Conservation (phyloP, 2,888 invertebrate species). For the Pocota personata region DNA sequence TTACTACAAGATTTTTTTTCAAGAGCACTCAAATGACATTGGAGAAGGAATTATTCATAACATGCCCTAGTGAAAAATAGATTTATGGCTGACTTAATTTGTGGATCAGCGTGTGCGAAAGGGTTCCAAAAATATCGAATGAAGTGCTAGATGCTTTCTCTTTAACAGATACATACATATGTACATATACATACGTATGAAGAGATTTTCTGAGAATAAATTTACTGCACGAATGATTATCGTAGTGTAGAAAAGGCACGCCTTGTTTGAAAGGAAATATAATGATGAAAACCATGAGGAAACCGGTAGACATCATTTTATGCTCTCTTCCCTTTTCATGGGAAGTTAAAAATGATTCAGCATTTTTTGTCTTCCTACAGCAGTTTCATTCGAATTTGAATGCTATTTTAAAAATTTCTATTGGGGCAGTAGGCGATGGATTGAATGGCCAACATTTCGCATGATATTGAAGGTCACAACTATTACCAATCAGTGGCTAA, state of each 20-base stretch:
- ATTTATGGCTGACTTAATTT: slow-evolving; percentile 12
- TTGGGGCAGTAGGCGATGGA: not conserved
- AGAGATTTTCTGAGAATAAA: not conserved
- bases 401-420: not conserved
- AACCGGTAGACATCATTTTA: not conserved
- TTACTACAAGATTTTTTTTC: not conserved
- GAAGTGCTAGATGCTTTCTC: not conserved
- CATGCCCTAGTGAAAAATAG: not conserved
- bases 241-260: not conserved
- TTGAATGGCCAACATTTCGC: not conserved
- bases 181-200: too few relatives aligned
- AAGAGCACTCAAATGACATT: not conserved
- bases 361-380: not conserved
- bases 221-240: slow-evolving; percentile 1
- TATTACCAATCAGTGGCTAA: slow-evolving; percentile 11
- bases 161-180: not conserved
- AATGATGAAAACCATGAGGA: not conserved
- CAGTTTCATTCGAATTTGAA: not conserved
- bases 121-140: not conserved
- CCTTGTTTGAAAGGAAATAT: not conserved
- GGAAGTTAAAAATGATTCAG: not conserved
- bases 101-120: not conserved
- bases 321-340: not conserved
- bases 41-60: slow-evolving; percentile 2
- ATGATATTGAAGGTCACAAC: not conserved